These are phyloP conservation scores for Anodontia alba DNA, from an alignment of 2,888 invertebrate species.

Conservation along the genomic window DNA sequence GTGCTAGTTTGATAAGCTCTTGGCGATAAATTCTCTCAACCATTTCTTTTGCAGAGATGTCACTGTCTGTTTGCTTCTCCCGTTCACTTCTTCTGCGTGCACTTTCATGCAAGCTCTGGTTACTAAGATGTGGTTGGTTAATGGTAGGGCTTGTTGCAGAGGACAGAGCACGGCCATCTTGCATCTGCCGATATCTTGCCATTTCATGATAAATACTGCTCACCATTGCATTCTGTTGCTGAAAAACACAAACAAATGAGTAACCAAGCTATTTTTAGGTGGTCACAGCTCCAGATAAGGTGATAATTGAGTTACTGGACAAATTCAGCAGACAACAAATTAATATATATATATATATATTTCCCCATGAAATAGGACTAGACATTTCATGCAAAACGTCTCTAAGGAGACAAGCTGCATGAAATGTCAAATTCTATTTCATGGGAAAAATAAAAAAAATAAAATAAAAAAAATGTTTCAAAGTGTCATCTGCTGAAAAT, in stretches of 20 bases:
- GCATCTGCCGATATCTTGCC: constrained; percentile 87
- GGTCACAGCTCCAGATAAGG: no score
- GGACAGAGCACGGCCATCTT: constrained; percentile 36
- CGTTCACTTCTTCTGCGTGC: constrained; percentile 48
- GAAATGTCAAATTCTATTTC: no score
- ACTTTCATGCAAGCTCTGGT: constrained; percentile 30
- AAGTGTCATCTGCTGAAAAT: no score
- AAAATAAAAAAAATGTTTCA: no score
- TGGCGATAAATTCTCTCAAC: constrained; percentile 83
- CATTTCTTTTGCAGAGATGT: constrained; percentile 89
- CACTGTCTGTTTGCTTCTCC: constrained; percentile 56
- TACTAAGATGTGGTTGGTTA: constrained; percentile 14
- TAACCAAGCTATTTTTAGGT: not conserved
- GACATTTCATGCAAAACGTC: no score
- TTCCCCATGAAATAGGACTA: no score
- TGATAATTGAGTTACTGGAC: no score
- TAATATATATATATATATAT: no score
- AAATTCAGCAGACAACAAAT: no score
- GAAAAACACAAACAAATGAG: constrained; percentile 34
- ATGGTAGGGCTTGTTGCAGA: constrained; percentile 44
- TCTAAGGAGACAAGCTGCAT: no score
- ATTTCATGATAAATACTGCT: constrained; percentile 88
- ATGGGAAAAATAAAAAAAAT: no score
- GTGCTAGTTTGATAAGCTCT: constrained; percentile 96
- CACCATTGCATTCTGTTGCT: constrained; percentile 82